Base-by-base conservation (phyloP, 2,888 invertebrate genomes). In the Drosophila diplacantha region DNA sequence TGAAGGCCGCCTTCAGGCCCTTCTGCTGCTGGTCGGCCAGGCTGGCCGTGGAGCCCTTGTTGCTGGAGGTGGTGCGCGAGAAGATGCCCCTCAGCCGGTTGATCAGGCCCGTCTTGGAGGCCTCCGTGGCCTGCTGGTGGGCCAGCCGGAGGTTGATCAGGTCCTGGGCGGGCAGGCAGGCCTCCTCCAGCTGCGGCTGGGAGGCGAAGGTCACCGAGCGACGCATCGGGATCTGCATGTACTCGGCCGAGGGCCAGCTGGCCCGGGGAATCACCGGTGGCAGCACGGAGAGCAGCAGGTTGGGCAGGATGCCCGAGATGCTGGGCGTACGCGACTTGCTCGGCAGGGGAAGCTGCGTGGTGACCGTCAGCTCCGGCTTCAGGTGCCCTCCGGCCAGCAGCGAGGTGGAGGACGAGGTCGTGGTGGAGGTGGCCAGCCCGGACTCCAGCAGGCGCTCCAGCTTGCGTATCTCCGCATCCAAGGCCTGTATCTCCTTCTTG, bases 391-490 rank as follows among this genome's bases (percentile, higher is more conserved):
- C 82, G 0, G 64, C 32, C 41, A 86, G 79, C 62, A 88, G 75
- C 3, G 88, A 88, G 8, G 85, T 82, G 41, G 87, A 86, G 0
- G 90, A 90, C 3, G 92, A 91, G 11, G 91, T 89, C 26, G 90
- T 88, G 57, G 90, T 90, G 3, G 87, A 86, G 6, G 90, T 90
- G 1, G 31, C 73, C 18, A 76, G 34, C 0, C 91, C 91, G 47
- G 92, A 90, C 65, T 93, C 92, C 8, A 93, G 89, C 70, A 95
- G 85, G 55, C 92, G 92, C 85, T 95, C 95, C 73, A 96, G 87
- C 59, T 93, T 91, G 9, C 91, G 91, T 50, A 95, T 93, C 88
- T 96, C 95, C 49, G 92, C 91, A 85, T 96, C 95, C 47, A 95
- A 86, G 16, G 93, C 92, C 9, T 93, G 92, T 71, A 97, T 92